Evolutionary conservation across 2,113 vertebrate species (phyloP).

Genomic region (Oncorhynchus nerka): DNA sequence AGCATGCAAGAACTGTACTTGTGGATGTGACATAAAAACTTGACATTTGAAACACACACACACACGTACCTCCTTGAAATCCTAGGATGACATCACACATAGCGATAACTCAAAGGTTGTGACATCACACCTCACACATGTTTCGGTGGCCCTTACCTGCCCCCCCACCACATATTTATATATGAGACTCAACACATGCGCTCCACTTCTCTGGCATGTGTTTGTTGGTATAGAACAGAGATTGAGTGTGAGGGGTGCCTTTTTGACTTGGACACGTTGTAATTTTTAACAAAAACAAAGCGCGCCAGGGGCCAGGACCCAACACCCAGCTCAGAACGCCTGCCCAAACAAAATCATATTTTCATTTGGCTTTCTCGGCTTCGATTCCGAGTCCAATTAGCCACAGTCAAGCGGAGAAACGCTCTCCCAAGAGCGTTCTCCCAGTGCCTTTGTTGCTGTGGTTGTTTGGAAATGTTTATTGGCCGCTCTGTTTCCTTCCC

Average conservation of each 20-base stretch:
- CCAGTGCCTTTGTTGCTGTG: conserved; percentile 32
- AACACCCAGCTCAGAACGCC: background rate
- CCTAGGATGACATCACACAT: conserved; percentile 47
- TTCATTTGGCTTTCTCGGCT: background rate
- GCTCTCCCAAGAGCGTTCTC: conserved; percentile 23
- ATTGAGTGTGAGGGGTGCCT: background rate
- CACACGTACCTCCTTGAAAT: conserved; percentile 28
- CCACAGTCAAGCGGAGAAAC: conserved; percentile 51
- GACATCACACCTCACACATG: conserved; percentile 24
- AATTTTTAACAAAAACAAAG: background rate
- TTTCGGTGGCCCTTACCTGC: conserved; percentile 40
- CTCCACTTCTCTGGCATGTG: conserved; percentile 35
- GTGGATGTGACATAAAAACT: conserved; percentile 23
- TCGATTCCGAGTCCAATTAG: conserved; percentile 45
- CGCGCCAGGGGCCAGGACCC: background rate
- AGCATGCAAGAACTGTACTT: background rate
- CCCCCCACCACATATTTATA: conserved; percentile 2
- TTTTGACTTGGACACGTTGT: no score
- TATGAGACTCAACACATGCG: conserved; percentile 9
- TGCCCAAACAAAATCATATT: background rate
- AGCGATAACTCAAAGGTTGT: conserved; percentile 37
- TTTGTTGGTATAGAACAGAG: conserved; percentile 44
- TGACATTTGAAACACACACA: conserved; percentile 8
- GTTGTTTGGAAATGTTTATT: conserved; percentile 65
- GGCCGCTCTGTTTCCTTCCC: conserved; percentile 57